Base-by-base conservation (phyloP, 1,140 invertebrate genomes). In the Melipona quadrifasciata region DNA sequence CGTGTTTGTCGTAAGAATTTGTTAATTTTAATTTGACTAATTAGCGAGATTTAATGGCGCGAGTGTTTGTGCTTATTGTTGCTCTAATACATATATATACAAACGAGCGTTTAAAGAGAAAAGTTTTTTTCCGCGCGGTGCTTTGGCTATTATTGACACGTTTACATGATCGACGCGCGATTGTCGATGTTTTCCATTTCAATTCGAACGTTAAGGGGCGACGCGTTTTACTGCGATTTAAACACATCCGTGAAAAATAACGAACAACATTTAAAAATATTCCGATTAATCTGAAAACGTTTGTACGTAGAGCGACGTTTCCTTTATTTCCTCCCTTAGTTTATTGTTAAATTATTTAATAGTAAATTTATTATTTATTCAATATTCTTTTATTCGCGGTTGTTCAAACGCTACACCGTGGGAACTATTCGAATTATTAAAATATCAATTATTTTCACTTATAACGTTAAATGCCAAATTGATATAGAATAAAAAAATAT, bases 1-100 rank as follows among this genome's bases (percentile, higher is more conserved):
- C 47, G 19, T 24, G 17, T n/a, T n/a, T 47, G 11, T 2, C 21
- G 11, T 2, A n/a, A 65, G n/a, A 27, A 55, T 39, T 82, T 74
- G 67, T 70, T 68, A 51, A 75, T 87, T 79, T 84, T 14, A 14
- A 39, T 16, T 11, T 8, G 8, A 47, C 6, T 47, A 47, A 68
- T 21, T 16, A 39, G 19, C 17, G 2, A n/a, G n/a, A 64, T 65
- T 34, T 27, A 65, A 24, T 19, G 1, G 12, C 17, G 0, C 2
- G 34, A 31, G 2, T n/a, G 5, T 31, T 57, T 16, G 1, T 24
- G 0, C 19, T 24, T 39, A 61, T 16, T 11, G 10, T 61, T 6
- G 2, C 31, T 68, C 10, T 39, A 19, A 51, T 34, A 53, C 19
- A 16, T 8, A n/a, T 8, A n/a, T 68, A 27, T 10, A 14, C 51